Evolutionary conservation across 2,113 vertebrate genomes (phyloP).

Genomic region (Pampusana beccarii): DNA sequence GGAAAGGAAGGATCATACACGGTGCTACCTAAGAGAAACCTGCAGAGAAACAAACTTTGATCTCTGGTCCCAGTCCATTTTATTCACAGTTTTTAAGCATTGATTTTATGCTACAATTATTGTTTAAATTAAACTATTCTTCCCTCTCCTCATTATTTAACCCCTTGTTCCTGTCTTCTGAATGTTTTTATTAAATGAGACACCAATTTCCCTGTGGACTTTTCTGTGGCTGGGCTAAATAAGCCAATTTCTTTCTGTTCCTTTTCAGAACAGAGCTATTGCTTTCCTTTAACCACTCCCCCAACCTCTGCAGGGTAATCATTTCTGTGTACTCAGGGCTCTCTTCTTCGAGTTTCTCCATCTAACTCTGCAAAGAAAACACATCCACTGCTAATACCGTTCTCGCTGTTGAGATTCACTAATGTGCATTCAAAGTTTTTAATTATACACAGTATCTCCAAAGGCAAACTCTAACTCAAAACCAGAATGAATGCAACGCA

Average conservation of each 20-base stretch:
- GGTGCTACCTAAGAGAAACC: neutral
- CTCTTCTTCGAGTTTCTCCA: neutral
- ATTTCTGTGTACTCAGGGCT: neutral
- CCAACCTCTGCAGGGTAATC: neutral
- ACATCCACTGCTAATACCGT: neutral
- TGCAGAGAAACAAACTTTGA: neutral
- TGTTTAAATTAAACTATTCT: neutral
- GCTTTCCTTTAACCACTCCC: neutral
- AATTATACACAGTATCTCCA: neutral
- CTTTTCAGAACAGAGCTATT: neutral
- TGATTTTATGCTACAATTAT: neutral
- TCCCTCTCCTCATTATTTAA: neutral
- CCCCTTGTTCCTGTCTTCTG: neutral
- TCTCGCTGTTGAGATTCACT: neutral
- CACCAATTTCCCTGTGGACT: neutral
- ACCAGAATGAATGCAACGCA: neutral
- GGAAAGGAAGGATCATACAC: neutral
- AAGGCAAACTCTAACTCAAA: neutral
- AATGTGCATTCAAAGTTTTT: accelerated
- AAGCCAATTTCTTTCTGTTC: neutral
- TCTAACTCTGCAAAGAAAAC: neutral
- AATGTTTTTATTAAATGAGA: neutral
- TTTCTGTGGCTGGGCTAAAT: neutral
- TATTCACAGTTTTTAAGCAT: neutral
- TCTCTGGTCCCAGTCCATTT: neutral